A percentile compares a stretch with the other conserved stretches of the same genome.
phyloP scores from a whole-genome alignment of 2,888 invertebrate species.

The Calameuta pallipes region DNA sequence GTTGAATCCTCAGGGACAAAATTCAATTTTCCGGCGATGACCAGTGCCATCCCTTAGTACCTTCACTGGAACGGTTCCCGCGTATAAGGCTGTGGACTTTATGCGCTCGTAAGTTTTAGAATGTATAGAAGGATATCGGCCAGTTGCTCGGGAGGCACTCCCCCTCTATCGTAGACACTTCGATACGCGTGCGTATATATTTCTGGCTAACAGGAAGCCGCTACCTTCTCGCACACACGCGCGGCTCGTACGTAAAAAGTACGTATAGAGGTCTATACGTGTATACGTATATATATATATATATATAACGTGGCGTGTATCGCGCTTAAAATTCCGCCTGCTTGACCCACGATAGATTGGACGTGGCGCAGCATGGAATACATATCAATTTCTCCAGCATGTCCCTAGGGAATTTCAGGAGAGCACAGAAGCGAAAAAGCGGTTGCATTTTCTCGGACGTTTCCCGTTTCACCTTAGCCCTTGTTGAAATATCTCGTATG shows the following conservation, averaged over 20 bases:
- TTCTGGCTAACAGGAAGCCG: not conserved
- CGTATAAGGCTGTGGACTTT: slow-evolving; percentile 55
- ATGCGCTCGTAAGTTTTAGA: slow-evolving; percentile 60
- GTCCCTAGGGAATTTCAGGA: slow-evolving; percentile 47
- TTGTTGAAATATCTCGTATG: not conserved
- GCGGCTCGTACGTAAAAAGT: not conserved
- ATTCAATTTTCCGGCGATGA: slow-evolving; percentile 66
- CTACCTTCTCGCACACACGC: not conserved
- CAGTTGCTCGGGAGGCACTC: not conserved
- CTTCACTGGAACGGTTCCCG: slow-evolving; percentile 10
- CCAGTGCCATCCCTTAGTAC: slow-evolving; percentile 52
- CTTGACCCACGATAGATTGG: slow-evolving; percentile 66
- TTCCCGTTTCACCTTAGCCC: not conserved
- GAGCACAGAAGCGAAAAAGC: slow-evolving; percentile 26
- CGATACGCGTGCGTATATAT: not conserved
- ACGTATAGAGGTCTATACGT: not conserved
- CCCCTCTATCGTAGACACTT: not conserved
- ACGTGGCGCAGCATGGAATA: slow-evolving; percentile 59
- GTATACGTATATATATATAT: too few species aligned
- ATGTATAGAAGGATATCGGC: slow-evolving; percentile 35
- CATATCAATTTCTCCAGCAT: slow-evolving; percentile 63
- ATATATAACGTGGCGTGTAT: slow-evolving; percentile 31
- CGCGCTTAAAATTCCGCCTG: slow-evolving; percentile 65
- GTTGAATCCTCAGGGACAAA: slow-evolving; percentile 59
- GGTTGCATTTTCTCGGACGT: slow-evolving; percentile 31